These are phyloP conservation scores for Callipepla squamata DNA, from an alignment of 2,113 vertebrate genomes.

Conservation along the genomic window DNA sequence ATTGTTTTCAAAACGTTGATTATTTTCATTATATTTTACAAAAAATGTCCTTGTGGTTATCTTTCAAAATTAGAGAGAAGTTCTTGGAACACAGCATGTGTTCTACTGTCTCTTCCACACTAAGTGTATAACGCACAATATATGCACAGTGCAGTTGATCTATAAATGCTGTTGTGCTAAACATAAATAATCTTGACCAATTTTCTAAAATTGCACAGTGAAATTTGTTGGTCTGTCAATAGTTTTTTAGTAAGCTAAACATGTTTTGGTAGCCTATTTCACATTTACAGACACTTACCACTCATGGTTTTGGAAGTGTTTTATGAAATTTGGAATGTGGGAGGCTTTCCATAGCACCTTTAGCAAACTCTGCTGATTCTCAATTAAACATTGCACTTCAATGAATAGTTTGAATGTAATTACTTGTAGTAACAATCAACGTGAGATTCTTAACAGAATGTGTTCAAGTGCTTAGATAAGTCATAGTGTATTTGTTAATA, in stretches of 20 bases:
- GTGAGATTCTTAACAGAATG: neutral
- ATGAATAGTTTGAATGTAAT: neutral
- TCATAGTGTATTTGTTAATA: neutral
- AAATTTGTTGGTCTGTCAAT: neutral
- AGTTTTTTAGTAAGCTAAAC: neutral
- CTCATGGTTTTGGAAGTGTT: neutral
- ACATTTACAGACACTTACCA: neutral
- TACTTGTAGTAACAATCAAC: neutral
- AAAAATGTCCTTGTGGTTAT: neutral
- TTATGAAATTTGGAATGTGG: neutral
- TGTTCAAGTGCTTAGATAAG: neutral
- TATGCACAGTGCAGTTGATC: neutral
- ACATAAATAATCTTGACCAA: neutral
- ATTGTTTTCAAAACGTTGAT: neutral
- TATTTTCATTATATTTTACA: neutral
- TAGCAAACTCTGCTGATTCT: neutral
- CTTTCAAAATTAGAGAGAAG: neutral
- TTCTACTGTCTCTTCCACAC: rapidly evolving
- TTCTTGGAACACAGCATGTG: neutral
- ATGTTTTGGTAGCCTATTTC: neutral
- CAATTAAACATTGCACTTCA: neutral
- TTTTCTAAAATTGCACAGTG: neutral
- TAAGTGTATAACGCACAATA: rapidly evolving
- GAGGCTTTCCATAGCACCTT: neutral
- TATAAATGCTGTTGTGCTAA: neutral